Percentiles rank a stretch among this genome's conserved stretches.
These are phyloP conservation scores for Heliconius hermathena DNA, from an alignment of 1,140 invertebrate species.

Conservation along the genomic window DNA sequence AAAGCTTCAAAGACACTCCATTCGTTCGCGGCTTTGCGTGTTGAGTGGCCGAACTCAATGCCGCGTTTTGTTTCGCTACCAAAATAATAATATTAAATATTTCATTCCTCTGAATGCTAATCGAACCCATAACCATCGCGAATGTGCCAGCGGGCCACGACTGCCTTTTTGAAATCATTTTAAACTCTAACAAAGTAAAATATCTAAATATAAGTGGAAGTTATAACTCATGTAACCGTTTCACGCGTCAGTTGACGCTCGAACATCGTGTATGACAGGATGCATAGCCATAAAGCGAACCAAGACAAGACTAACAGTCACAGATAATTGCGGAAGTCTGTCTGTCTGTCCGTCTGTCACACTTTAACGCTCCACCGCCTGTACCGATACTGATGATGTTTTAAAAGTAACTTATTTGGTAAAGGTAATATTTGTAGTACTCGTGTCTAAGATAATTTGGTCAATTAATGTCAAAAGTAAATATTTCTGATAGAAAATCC, in stretches of 20 bases:
- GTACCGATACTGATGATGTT: constrained; percentile 1
- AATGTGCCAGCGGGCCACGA: too few relatives aligned
- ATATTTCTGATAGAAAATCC: too few relatives aligned
- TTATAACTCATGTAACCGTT: constrained; percentile 22
- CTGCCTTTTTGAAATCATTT: neutral
- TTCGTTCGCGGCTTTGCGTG: too few relatives aligned
- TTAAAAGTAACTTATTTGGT: neutral
- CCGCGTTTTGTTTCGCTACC: too few relatives aligned
- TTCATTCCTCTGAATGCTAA: too few relatives aligned
- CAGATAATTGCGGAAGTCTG: constrained; percentile 3
- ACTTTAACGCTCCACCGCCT: neutral
- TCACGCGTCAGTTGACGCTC: constrained; percentile 28
- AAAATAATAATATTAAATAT: too few relatives aligned
- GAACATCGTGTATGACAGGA: constrained; percentile 11
- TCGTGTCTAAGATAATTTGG: too few relatives aligned
- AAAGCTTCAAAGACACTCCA: too few relatives aligned
- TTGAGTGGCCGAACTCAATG: too few relatives aligned
- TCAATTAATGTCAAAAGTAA: too few relatives aligned
- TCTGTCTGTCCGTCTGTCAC: neutral
- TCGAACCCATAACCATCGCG: too few relatives aligned
- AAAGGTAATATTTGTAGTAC: too few relatives aligned
- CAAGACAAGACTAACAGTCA: neutral
- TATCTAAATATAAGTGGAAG: neutral
- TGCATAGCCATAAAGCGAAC: constrained; percentile 8
- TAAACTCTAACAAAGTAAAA: neutral